Conservation (phyloP, 2,113 vertebrate species). For the Otus sunia region DNA sequence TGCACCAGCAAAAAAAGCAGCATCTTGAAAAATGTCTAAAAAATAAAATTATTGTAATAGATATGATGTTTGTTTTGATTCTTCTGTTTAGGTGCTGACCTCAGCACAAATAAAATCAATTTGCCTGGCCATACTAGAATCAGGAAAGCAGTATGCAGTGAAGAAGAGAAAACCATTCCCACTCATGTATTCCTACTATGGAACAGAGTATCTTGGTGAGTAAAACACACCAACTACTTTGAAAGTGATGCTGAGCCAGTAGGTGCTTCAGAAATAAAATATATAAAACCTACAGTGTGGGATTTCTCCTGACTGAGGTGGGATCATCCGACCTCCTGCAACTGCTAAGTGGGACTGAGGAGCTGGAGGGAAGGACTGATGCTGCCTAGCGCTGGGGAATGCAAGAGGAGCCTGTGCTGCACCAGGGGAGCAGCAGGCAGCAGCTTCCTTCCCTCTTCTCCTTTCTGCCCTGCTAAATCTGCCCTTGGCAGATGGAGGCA, state of each 20-base stretch:
- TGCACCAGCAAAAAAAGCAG: neutral
- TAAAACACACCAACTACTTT: neutral
- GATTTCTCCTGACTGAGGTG: neutral
- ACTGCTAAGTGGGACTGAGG: neutral
- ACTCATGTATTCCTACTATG: conserved; percentile 91
- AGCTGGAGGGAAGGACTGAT: neutral
- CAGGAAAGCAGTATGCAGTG: conserved; percentile 85
- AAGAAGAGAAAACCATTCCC: conserved; percentile 87
- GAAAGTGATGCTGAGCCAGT: neutral
- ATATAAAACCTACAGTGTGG: neutral
- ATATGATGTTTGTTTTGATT: conserved; percentile 33
- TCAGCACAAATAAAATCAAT: conserved; percentile 86
- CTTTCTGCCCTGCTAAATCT: neutral
- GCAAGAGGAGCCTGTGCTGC: neutral
- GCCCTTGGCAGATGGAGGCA: neutral
- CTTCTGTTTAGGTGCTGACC: conserved; percentile 80
- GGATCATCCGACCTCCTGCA: neutral
- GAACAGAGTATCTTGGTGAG: conserved; percentile 89
- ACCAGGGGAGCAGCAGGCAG: neutral
- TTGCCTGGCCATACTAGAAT: conserved; percentile 87
- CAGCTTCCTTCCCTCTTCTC: neutral
- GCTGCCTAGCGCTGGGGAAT: neutral
- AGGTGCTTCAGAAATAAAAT: neutral
- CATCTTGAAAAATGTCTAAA: neutral
- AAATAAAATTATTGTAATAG: neutral